A percentile compares a stretch with the other conserved stretches of the same genome.
phyloP scores from a whole-genome alignment of 2,797 vertebrate genomes.

The Philypnodon macrostomus region DNA sequence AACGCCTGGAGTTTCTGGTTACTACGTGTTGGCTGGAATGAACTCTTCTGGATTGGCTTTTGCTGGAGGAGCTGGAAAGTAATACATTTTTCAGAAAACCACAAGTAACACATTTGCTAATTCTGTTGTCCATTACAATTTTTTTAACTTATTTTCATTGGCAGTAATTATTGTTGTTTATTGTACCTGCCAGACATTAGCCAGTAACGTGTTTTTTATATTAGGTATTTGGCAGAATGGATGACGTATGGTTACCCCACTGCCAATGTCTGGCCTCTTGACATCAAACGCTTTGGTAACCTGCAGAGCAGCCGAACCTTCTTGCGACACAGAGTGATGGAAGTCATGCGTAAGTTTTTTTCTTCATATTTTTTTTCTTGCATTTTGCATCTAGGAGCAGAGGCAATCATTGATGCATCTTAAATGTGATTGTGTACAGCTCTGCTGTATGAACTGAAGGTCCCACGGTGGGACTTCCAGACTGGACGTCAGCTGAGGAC shows the following conservation, averaged over 20 bases:
- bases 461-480: conserved; percentile 98
- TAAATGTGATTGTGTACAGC: conserved; percentile 68
- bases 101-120: no score
- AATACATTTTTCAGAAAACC: conserved; percentile 67
- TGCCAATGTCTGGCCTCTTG: conserved; percentile 91
- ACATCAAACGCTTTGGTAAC: conserved; percentile 92
- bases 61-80: conserved; percentile 93
- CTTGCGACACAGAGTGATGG: conserved; percentile 95
- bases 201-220: no score
- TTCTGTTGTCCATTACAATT: no score
- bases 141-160: no score
- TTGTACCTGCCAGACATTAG: no score
- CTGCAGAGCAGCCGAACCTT: conserved; percentile 98
- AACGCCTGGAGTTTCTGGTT: conserved; percentile 82
- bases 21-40: conserved; percentile 94
- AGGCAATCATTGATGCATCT: no score
- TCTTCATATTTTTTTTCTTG: no score
- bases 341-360: conserved; percentile 93
- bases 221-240: conserved; percentile 95
- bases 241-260: conserved; percentile 92
- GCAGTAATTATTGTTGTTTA: no score
- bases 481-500: conserved; percentile 94
- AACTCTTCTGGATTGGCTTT: conserved; percentile 92
- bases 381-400: no score
- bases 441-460: conserved; percentile 91